Base-by-base conservation (phyloP, 2,888 invertebrate genomes). In the Hipparchia semele region DNA sequence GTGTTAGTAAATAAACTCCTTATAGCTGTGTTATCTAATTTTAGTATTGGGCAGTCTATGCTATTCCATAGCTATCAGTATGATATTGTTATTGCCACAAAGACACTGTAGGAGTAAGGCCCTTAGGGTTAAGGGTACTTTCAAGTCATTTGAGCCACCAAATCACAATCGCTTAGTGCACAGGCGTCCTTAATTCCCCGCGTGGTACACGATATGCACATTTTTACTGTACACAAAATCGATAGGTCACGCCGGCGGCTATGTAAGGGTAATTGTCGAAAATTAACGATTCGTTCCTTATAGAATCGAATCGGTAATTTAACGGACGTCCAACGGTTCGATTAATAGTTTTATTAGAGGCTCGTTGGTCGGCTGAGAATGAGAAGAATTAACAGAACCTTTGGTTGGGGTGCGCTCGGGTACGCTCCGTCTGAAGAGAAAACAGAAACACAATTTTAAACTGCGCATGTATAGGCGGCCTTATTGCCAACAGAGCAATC, bases 251-350 rank as follows among this genome's bases (percentile, higher is more conserved):
- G 89, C 84, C 75, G 78, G 77, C 76, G 76, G 75, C 76, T 77
- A 39, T 39, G 76, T 72, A 74, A 74, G 75, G 76, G 74, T 84
- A 82, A 84, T 85, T 81, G 82, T 79, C 77, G 78, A 82, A 84
- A 86, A 90, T 91, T 92, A 91, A 79, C 84, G 76, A 91, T 92
- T 92, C 89, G 92, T 91, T 91, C 89, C 89, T 85, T 83, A 87
- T 88, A 87, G 85, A 82, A 85, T 86, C 88, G 87, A 81, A 80
- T 81, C 77, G 77, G 76, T 80, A 79, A 81, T 81, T 79, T 78
- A 78, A 79, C 79, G 74, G 82, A 79, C 75, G 78, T 79, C 79
- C 80, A 79, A 81, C 73, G 73, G 62, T 61, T 67, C 60, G 51
- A 72, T 66, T 72, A 70, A 68, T 67, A 74, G 73, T 59, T 58